A percentile compares a stretch with the other conserved stretches of the same genome.
These are phyloP conservation scores for Prenolepis imparis DNA, from an alignment of 2,888 invertebrate genomes.

Conservation along the genomic window DNA sequence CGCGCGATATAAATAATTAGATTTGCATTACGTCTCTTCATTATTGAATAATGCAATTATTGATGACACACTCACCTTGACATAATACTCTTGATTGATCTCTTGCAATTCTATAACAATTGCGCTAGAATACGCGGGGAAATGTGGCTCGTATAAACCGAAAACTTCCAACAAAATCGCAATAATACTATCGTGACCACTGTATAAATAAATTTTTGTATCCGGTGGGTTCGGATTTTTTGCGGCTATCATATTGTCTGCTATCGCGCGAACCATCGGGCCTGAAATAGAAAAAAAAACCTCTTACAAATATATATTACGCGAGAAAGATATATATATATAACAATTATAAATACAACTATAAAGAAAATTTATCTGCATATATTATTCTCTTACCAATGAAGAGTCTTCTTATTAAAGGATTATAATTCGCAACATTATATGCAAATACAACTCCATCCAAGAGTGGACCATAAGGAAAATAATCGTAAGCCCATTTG, in stretches of 20 bases:
- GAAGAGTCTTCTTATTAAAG: constrained; percentile 10
- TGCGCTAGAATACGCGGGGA: constrained; percentile 88
- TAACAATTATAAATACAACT: neutral
- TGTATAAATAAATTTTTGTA: constrained; percentile 87
- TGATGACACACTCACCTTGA: constrained; percentile 84
- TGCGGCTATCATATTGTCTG: constrained; percentile 86
- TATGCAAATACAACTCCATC: constrained; percentile 84
- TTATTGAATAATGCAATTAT: constrained; percentile 19
- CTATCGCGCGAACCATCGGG: constrained; percentile 87
- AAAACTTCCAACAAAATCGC: constrained; percentile 88
- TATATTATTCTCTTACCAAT: constrained; percentile 83
- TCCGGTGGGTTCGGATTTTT: constrained; percentile 76
- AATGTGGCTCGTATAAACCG: constrained; percentile 87
- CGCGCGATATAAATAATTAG: no score
- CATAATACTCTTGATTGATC: constrained; percentile 80
- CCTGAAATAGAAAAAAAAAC: constrained; percentile 83
- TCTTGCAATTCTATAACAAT: constrained; percentile 87
- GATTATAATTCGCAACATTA: constrained; percentile 83
- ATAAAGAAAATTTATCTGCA: no score
- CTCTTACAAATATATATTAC: neutral
- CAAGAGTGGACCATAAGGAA: constrained; percentile 10
- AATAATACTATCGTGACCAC: constrained; percentile 90
- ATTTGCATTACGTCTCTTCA: no score
- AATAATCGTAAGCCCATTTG: constrained; percentile 4
- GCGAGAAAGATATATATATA: neutral